Conservation (phyloP, 2,888 invertebrate genomes). For the Nemotelus pantherinus region DNA sequence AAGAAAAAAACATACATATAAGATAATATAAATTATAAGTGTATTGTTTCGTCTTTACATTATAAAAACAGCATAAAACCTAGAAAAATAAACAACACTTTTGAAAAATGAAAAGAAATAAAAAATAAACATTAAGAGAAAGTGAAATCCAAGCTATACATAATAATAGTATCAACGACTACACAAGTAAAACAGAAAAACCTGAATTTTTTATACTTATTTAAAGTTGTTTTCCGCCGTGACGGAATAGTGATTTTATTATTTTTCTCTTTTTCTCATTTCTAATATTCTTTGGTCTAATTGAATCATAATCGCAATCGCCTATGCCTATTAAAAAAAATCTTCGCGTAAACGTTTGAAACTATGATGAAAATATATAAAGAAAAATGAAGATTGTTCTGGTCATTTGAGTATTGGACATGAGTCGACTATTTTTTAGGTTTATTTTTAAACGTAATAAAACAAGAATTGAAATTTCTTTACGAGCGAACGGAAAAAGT, state of each 20-base stretch:
- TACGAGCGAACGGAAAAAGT: constrained; percentile 20
- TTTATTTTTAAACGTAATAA: not conserved
- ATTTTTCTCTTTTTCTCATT: constrained; percentile 34
- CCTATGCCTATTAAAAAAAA: not conserved
- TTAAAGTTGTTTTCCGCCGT: constrained; percentile 32
- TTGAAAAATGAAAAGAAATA: constrained; percentile 36
- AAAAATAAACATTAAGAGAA: constrained; percentile 38
- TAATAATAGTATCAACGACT: constrained; percentile 34
- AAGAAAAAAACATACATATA: constrained; percentile 54
- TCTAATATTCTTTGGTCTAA: constrained; percentile 33
- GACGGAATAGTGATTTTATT: constrained; percentile 33
- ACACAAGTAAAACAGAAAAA: constrained; percentile 32
- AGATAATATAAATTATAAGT: constrained; percentile 62
- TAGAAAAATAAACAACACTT: constrained; percentile 46
- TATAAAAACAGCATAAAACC: constrained; percentile 52
- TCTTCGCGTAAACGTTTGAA: not conserved
- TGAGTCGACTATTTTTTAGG: constrained; percentile 7
- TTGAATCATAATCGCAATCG: constrained; percentile 12
- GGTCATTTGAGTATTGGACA: constrained; percentile 37
- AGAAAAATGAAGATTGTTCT: constrained; percentile 12
- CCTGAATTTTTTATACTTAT: constrained; percentile 42
- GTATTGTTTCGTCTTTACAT: constrained; percentile 60
- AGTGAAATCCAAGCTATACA: constrained; percentile 46
- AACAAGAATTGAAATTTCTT: constrained; percentile 16
- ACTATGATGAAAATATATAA: not conserved